Conservation (phyloP, 2,888 invertebrate genomes). For the Clanis bilineata region DNA sequence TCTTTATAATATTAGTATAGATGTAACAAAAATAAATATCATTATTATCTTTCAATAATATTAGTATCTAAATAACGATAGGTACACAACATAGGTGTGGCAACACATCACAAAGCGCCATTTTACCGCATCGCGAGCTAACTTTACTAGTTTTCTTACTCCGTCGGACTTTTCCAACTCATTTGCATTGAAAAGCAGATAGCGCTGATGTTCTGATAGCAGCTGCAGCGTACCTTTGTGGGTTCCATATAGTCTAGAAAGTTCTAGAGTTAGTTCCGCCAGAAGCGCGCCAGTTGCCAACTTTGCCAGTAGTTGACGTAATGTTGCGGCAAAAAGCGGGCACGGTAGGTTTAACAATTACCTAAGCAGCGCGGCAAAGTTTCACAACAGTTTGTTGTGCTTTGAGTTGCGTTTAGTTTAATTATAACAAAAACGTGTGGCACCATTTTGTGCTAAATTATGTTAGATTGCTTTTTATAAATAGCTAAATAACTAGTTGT, state of each 20-base stretch:
- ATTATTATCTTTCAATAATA: too few species aligned
- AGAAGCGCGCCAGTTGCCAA: slow-evolving; percentile 64
- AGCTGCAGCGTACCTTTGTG: slow-evolving; percentile 71
- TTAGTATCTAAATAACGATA: too few species aligned
- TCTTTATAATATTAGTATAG: too few species aligned
- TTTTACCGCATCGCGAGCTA: slow-evolving; percentile 42
- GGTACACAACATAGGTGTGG: neutral
- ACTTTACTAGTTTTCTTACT: slow-evolving; percentile 70
- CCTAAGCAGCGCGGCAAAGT: slow-evolving; percentile 72
- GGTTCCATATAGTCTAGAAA: slow-evolving; percentile 73
- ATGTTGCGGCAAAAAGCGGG: slow-evolving; percentile 78
- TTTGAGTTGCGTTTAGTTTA: slow-evolving; percentile 40
- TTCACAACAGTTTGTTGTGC: slow-evolving; percentile 52
- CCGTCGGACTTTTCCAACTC: slow-evolving; percentile 77
- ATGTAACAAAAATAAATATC: too few species aligned
- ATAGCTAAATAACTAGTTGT: too few species aligned
- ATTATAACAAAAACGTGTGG: slow-evolving; percentile 21
- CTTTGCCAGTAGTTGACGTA: slow-evolving; percentile 71
- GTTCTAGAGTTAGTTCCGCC: slow-evolving; percentile 64
- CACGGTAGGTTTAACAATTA: slow-evolving; percentile 80
- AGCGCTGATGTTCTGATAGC: slow-evolving; percentile 73
- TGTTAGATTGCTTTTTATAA: too few species aligned
- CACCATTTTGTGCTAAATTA: neutral
- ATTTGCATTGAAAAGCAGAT: slow-evolving; percentile 82
- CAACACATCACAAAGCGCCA: slow-evolving; percentile 33